Base-by-base conservation (phyloP, 1,140 invertebrate species). In the Augochlora pura region DNA sequence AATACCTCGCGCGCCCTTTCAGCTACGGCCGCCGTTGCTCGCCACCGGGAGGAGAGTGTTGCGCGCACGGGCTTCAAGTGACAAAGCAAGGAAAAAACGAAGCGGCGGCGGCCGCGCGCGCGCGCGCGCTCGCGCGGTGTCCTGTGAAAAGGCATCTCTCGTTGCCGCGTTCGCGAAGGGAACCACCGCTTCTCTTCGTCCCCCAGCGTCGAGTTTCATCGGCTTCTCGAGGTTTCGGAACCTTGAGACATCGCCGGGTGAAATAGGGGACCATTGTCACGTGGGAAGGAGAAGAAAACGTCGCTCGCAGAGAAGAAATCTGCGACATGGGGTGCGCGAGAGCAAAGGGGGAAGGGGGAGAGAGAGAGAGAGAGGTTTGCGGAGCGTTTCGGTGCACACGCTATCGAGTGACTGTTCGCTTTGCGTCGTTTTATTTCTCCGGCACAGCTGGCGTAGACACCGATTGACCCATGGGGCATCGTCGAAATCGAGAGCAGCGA, bases 131-230 rank as follows among this genome's bases (percentile, higher is more conserved):
- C 71, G 39, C 38, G 14, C 16, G 49, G 16, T 52, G 49, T 57
- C 21, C 54, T 23, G 23, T 23, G 18, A 62, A 64, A 49, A 71
- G 16, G 49, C 49, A 8, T 49, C 64, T 27, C 59, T 25, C 9
- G 54, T 32, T 57, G 60, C 16, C 39, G n/a, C 25, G 21, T 14
- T 16, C 16, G 38, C 12, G 46, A n/a, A 54, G 63, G 42, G 64
- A 63, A 68, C 54, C 67, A 32, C 1, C 32, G 32, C n/a, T n/a
- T n/a, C n/a, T n/a, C n/a, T n/a, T 39, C 64, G 25, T 59, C 68
- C 23, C 66, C 23, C 66, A 82, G 87, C 82, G 86, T 89, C 85
- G 82, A 88, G 84, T 88, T 88, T 87, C 85, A 86, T 86, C 86
- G 73, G 72, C 69, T 80, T 73, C 39, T 82, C 67, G 71, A 72